A percentile compares a stretch with the other conserved stretches of the same genome.
These are phyloP conservation scores for Rallus limicola DNA, from an alignment of 2,113 vertebrate genomes.

Conservation along the genomic window DNA sequence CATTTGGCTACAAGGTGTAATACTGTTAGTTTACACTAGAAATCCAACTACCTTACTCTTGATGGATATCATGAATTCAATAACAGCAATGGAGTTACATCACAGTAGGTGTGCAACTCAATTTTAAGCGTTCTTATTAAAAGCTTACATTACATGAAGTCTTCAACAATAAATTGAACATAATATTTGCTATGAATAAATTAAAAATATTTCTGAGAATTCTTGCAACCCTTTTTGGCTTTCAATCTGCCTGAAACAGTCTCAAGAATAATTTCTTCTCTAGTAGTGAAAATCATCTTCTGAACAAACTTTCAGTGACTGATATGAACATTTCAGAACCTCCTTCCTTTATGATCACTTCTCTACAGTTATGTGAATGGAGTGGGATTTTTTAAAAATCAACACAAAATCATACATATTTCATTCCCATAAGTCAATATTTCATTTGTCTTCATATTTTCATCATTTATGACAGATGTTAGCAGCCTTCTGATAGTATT, in stretches of 20 bases:
- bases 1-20: neutral
- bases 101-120: neutral
- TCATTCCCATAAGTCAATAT: neutral
- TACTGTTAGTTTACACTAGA: neutral
- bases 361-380: neutral
- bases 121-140: neutral
- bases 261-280: neutral
- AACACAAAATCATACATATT: neutral
- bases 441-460: neutral
- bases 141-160: neutral
- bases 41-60: neutral
- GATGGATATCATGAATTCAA: neutral
- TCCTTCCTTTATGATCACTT: neutral
- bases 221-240: neutral
- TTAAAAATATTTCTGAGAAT: neutral
- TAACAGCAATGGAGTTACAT: neutral
- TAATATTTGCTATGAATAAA: neutral
- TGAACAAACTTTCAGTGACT: neutral
- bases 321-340: neutral
- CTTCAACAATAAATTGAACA: neutral
- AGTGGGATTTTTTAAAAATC: neutral
- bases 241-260: neutral
- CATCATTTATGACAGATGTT: neutral
- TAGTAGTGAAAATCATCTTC: neutral
- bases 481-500: neutral